These are phyloP conservation scores for Hypsopygia costalis DNA, from an alignment of 2,888 invertebrate genomes.

Conservation along the genomic window DNA sequence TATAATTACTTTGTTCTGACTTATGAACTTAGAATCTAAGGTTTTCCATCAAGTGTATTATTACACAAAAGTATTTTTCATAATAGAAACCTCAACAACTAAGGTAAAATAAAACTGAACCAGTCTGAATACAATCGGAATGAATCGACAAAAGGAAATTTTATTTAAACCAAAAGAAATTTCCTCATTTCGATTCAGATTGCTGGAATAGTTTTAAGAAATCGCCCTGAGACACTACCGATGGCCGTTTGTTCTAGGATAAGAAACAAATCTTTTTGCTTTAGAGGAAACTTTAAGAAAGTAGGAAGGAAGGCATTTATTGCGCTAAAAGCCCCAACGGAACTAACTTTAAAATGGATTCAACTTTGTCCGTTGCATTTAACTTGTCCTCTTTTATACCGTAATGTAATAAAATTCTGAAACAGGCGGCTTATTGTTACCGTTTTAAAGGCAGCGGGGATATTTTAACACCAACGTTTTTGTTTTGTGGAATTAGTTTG, in stretches of 20 bases:
- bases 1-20: too few relatives aligned
- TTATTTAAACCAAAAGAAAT: constrained; percentile 26
- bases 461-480: too few relatives aligned
- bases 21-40: too few relatives aligned
- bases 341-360: constrained; percentile 79
- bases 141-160: constrained; percentile 22
- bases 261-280: constrained; percentile 75
- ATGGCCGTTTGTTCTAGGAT: constrained; percentile 62
- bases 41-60: too few relatives aligned
- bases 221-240: constrained; percentile 23
- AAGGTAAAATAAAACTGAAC: too few relatives aligned
- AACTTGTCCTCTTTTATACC: constrained; percentile 47
- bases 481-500: too few relatives aligned
- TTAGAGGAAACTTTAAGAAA: constrained; percentile 76
- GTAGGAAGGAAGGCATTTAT: constrained; percentile 79
- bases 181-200: constrained; percentile 33
- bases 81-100: too few relatives aligned
- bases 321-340: constrained; percentile 75
- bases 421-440: too few relatives aligned
- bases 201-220: constrained; percentile 30
- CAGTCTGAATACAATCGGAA: too few relatives aligned
- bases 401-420: constrained; percentile 23
- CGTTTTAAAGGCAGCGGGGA: too few relatives aligned
- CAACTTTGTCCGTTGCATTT: constrained; percentile 77
- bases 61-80: too few relatives aligned